Conservation (phyloP, 1,140 invertebrate species). For the Tetramorium alpestre region DNA sequence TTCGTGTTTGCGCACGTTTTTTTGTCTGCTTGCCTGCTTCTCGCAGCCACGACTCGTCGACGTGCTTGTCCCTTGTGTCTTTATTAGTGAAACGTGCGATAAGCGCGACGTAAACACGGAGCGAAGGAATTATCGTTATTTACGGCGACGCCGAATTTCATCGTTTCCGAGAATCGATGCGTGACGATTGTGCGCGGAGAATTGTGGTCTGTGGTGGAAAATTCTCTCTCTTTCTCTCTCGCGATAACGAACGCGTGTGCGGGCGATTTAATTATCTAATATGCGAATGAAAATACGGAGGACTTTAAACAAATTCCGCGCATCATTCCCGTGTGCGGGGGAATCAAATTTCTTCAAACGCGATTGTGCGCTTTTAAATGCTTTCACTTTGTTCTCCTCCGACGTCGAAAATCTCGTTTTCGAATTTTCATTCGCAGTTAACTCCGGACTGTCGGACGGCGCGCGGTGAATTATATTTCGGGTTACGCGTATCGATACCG, state of each 20-base stretch:
- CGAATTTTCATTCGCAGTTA: not conserved
- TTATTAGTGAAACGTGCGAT: not conserved
- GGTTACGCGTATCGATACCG: not conserved
- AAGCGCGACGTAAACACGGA: not conserved
- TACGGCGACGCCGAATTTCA: not conserved
- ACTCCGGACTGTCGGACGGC: not conserved
- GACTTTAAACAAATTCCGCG: not conserved
- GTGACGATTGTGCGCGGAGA: not conserved
- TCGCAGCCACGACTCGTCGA: not conserved
- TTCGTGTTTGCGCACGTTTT: not conserved
- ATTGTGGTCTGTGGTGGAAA: not conserved
- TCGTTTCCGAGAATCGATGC: not conserved
- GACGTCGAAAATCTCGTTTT: not conserved
- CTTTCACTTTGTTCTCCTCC: not conserved
- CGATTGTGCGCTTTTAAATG: not conserved
- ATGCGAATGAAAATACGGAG: not conserved
- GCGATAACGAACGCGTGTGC: not conserved
- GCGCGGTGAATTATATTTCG: not conserved
- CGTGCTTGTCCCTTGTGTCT: not conserved
- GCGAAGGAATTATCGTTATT: not conserved
- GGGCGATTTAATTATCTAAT: conserved; percentile 36
- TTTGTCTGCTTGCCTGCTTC: not conserved
- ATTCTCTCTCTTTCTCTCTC: not conserved
- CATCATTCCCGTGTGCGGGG: not conserved
- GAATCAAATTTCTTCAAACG: not conserved